Conservation (phyloP, 92 coral and sea anemone genomes). For the Parazoanthus atlanticus region DNA sequence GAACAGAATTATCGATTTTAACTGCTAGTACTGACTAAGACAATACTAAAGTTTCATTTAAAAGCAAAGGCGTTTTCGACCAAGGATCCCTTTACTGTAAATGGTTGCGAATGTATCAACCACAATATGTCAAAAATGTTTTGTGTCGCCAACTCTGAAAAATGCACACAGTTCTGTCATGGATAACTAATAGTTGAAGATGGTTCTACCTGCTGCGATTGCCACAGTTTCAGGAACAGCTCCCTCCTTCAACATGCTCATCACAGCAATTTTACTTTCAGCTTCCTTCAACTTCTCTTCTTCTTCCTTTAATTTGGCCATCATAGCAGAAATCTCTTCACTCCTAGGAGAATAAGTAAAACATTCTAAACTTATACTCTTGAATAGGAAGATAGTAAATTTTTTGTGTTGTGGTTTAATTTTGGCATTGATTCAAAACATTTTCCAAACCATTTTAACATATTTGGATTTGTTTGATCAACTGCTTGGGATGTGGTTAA, state of each 20-base stretch:
- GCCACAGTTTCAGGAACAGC: conserved; percentile 90
- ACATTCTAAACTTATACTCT: not conserved
- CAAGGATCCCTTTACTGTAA: no score
- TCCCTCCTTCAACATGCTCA: conserved; percentile 98
- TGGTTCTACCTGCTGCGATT: conserved; percentile 60
- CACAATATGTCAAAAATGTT: not conserved
- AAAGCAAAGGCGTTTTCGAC: no score
- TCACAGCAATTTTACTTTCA: conserved; percentile 89
- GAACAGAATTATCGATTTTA: no score
- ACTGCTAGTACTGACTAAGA: no score
- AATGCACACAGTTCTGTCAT: not conserved
- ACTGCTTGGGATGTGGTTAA: not conserved
- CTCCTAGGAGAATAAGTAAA: conserved; percentile 49
- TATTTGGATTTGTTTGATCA: not conserved
- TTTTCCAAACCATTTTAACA: not conserved
- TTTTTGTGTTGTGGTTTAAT: not conserved
- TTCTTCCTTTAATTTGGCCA: conserved; percentile 82
- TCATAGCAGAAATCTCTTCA: conserved; percentile 86
- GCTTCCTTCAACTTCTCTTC: conserved; percentile 91
- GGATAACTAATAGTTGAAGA: not conserved
- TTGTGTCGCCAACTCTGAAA: not conserved
- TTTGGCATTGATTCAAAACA: no score
- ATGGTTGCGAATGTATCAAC: not conserved
- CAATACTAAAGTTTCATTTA: no score
- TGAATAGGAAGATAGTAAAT: not conserved